A percentile compares a stretch with the other conserved stretches of the same genome.
phyloP scores from a whole-genome alignment of 2,797 vertebrate species.

The Pipistrellus pygmaeus region DNA sequence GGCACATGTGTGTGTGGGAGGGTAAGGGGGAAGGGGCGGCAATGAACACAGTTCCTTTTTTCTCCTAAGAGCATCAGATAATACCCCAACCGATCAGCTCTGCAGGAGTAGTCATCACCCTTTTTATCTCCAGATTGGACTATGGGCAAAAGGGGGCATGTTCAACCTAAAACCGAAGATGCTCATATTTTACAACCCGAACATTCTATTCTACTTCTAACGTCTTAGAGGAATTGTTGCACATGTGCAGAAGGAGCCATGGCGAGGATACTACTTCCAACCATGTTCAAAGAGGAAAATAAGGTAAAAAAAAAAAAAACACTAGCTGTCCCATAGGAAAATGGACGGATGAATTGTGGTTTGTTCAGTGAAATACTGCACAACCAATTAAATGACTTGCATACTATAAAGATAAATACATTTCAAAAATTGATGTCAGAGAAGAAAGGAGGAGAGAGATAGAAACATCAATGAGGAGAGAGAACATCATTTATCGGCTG shows the following conservation, averaged over 20 bases:
- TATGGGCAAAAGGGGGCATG: neutral
- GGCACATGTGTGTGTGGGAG: neutral
- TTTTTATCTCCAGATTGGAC: constrained; percentile 17
- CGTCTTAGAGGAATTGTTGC: neutral
- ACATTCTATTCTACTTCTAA: neutral
- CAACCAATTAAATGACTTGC: neutral
- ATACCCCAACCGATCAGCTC: neutral
- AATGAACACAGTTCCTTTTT: neutral
- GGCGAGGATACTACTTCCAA: neutral
- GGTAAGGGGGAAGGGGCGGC: neutral
- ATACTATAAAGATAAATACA: neutral
- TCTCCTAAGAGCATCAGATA: neutral
- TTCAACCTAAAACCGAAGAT: constrained; percentile 16
- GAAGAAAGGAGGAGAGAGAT: neutral
- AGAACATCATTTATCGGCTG: neutral
- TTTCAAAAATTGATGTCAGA: neutral
- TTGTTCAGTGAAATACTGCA: neutral
- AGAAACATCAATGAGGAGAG: neutral
- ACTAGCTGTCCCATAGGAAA: neutral
- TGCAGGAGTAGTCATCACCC: neutral
- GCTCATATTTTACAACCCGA: neutral
- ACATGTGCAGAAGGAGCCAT: neutral
- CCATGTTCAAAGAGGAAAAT: neutral
- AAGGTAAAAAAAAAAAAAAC: neutral
- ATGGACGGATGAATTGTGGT: neutral